These are phyloP conservation scores for Exocentrus adspersus DNA, from an alignment of 2,888 invertebrate genomes.

Conservation along the genomic window DNA sequence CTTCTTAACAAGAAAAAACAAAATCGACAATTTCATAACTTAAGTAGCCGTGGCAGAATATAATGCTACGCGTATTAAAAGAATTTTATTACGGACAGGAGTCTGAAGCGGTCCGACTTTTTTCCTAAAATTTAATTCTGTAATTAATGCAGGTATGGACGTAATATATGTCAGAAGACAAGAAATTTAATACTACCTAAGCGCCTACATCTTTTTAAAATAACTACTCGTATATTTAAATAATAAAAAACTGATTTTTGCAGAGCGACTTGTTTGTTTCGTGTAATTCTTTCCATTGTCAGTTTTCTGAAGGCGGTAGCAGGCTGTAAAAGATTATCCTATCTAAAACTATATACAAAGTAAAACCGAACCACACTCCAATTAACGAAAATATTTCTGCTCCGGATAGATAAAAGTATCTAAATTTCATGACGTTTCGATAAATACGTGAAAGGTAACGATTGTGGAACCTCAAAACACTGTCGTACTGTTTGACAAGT, in stretches of 20 bases:
- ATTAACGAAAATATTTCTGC: constrained; percentile 25
- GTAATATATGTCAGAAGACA: neutral
- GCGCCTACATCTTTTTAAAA: neutral
- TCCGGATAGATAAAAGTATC: constrained; percentile 15
- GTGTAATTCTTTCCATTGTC: too few relatives aligned
- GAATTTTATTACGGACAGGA: neutral
- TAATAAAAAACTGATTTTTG: too few relatives aligned
- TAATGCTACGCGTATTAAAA: neutral
- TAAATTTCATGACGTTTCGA: constrained; percentile 14
- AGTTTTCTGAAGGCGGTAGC: neutral
- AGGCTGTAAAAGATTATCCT: constrained; percentile 9
- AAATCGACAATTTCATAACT: constrained; percentile 20
- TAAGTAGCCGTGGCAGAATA: constrained; percentile 6
- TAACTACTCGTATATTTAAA: too few relatives aligned
- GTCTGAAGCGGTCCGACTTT: neutral
- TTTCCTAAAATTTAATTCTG: neutral
- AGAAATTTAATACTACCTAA: neutral
- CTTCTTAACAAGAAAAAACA: constrained; percentile 22
- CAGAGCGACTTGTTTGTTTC: too few relatives aligned
- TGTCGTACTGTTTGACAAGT: constrained; percentile 20
- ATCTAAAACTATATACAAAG: neutral
- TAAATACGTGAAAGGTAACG: constrained; percentile 26
- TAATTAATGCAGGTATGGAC: neutral
- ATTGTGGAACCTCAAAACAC: constrained; percentile 22
- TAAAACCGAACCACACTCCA: constrained; percentile 1